phyloP scores from a whole-genome alignment of 2,888 invertebrate genomes.

The Patella caerulea region DNA sequence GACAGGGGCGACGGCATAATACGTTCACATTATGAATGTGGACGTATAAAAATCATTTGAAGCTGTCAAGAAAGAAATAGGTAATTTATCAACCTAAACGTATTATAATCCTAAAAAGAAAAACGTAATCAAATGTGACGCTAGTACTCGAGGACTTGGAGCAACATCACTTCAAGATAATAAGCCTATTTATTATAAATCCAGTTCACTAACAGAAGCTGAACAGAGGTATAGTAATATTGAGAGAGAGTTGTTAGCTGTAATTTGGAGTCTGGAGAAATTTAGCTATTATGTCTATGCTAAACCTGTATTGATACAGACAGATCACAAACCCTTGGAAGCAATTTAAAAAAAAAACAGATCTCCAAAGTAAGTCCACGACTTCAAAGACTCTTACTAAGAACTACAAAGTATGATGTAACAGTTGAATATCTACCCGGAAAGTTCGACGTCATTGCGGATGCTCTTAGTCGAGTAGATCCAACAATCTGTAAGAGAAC shows the following conservation, averaged over 20 bases:
- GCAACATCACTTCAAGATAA: constrained; percentile 40
- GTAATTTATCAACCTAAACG: constrained; percentile 23
- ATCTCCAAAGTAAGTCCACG: constrained; percentile 20
- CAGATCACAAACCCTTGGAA: constrained; percentile 39
- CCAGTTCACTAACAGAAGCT: constrained; percentile 31
- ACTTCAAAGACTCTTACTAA: constrained; percentile 34
- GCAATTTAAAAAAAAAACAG: constrained; percentile 28
- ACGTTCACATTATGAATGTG: too few species aligned
- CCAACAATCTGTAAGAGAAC: neutral
- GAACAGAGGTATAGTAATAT: too few species aligned
- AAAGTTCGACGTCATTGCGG: neutral
- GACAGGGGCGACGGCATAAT: too few species aligned
- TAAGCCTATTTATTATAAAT: constrained; percentile 39
- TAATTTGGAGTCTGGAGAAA: constrained; percentile 33
- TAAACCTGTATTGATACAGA: constrained; percentile 30
- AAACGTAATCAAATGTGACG: neutral
- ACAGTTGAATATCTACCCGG: constrained; percentile 5
- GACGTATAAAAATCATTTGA: constrained; percentile 27
- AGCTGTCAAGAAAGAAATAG: constrained; percentile 29
- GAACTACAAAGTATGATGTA: constrained; percentile 31
- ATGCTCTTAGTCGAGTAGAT: too few species aligned
- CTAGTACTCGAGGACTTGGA: constrained; percentile 10
- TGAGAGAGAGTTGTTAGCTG: constrained; percentile 32
- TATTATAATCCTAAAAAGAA: constrained; percentile 27
- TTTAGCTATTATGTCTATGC: constrained; percentile 36